Base-by-base conservation (phyloP, 2,888 invertebrate genomes). In the Lysandra coridon region DNA sequence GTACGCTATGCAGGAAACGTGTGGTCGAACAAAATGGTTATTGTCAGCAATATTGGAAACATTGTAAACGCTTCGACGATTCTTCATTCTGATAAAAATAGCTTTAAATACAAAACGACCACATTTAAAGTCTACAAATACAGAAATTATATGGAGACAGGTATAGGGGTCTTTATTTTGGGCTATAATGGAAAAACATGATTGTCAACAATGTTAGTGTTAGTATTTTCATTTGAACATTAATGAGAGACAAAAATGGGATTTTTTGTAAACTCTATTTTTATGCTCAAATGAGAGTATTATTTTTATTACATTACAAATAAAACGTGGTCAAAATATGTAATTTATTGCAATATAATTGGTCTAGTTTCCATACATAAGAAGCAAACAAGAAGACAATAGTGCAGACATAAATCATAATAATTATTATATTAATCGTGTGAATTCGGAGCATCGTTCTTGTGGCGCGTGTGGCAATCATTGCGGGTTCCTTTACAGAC, bases 321-420 rank as follows among this genome's bases (percentile, higher is more conserved):
- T 64, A 17, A 69, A 69, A 37, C 69, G 69, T 69, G 33, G 75
- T 49, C 75, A 75, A 12, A 14, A 49, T 75, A 4, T 23, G 49
- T 75, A 44, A 44, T 75, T 75, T 75, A 44, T 30, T 49, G 33
- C 53, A 6, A 57, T 53, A 30, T 53, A 76, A 76, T 53, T 53
- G 76, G 33, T 76, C 76, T 57, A 76, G 76, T 76, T 76, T 76
- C 76, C 76, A 76, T 57, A 53, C 76, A 57, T n/a, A 57, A 75
- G 30, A 23, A 69, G 33, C 14, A 69, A 69, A 69, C 33, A 69
- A 69, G 69, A 69, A 33, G 75, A 76, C 30, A 76, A 76, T 57
- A 53, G 76, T 57, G 76, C 76, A 53, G 53, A 57, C 53, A 17
- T 76, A 76, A 76, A 53, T 76, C 49, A 76, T 76, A 49, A 75